Conservation (phyloP, 2,888 invertebrate genomes). For the Eurytoma adleriae region DNA sequence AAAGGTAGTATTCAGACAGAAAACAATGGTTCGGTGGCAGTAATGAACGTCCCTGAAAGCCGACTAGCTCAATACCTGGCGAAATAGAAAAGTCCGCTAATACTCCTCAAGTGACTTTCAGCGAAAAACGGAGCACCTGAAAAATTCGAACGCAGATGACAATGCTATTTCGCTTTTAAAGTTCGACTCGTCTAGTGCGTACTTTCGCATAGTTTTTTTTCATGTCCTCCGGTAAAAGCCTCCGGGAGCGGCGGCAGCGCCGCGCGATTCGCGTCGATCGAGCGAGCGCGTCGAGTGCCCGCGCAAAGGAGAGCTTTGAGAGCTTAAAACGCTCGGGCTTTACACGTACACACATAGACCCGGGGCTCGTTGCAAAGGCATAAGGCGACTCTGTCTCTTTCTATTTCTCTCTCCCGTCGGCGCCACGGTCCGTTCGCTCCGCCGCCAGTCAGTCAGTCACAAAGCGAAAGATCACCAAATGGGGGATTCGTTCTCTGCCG, state of each 20-base stretch:
- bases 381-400: conserved; percentile 25
- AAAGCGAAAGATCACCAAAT: conserved; percentile 69
- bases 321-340: conserved; percentile 67
- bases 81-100: conserved; percentile 49
- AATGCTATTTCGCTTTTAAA: conserved; percentile 57
- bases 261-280: conserved; percentile 58
- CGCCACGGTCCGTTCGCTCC: conserved; percentile 16
- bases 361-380: conserved; percentile 7
- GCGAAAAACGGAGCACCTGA: conserved; percentile 51
- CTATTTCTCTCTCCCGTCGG: conserved; percentile 29
- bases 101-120: conserved; percentile 54
- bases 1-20: no score
- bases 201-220: conserved; percentile 45
- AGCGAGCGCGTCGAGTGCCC: conserved; percentile 52
- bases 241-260: conserved; percentile 37
- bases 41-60: conserved; percentile 21
- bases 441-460: conserved; percentile 62
- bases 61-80: conserved; percentile 31
- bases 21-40: no score
- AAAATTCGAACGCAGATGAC: conserved; percentile 55
- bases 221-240: conserved; percentile 52
- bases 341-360: conserved; percentile 23
- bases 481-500: conserved; percentile 62
- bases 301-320: conserved; percentile 66
- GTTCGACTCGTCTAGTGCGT: conserved; percentile 54